Conservation (phyloP, 2,797 vertebrate genomes). For the Gallirallus australis region DNA sequence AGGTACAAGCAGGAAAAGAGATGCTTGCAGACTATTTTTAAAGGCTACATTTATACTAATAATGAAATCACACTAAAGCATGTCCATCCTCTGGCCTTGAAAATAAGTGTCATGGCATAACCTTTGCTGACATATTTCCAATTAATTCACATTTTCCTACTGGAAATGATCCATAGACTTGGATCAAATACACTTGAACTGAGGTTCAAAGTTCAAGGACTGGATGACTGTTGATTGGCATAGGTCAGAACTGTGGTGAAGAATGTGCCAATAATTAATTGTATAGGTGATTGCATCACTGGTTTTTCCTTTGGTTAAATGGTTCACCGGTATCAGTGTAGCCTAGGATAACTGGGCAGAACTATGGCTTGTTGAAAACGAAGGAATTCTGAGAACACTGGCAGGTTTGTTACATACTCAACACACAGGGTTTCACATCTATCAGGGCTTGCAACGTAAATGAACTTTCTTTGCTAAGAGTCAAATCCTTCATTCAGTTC, state of each 20-base stretch:
- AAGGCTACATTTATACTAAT: not conserved
- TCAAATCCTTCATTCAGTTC: not conserved
- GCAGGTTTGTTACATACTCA: not conserved
- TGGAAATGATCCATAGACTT: not conserved
- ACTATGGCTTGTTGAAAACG: not conserved
- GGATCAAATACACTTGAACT: not conserved
- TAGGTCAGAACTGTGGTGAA: not conserved
- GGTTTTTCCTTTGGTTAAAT: not conserved
- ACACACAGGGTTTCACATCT: not conserved
- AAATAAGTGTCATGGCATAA: not conserved
- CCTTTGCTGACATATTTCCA: not conserved
- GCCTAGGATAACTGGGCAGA: not conserved
- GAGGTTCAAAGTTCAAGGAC: not conserved
- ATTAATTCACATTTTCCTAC: not conserved
- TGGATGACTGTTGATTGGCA: not conserved
- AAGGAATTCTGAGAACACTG: not conserved
- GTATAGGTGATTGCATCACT: rapidly evolving
- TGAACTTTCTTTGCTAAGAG: not conserved
- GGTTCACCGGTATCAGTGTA: not conserved
- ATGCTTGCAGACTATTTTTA: not conserved
- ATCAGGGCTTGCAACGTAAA: not conserved
- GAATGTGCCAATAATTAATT: not conserved
- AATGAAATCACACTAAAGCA: not conserved
- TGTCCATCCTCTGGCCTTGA: not conserved
- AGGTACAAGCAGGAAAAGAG: not conserved